Evolutionary conservation across 2,888 invertebrate genomes (phyloP), one percentile per base, ranked within the genome.

Genomic region (Synergus itoensis): DNA sequence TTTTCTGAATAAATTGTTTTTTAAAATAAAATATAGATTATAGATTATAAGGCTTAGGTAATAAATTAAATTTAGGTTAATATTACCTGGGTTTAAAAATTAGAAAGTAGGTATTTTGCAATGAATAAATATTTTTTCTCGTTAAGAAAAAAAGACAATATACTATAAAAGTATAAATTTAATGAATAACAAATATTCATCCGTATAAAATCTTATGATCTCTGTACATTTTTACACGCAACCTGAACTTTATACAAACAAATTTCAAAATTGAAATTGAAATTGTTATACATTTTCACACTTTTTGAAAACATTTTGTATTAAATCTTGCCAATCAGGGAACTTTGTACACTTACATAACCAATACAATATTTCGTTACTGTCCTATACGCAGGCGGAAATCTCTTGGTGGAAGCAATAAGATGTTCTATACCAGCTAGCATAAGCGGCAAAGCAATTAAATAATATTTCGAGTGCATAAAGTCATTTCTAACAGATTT

Each of bases 391-490:
- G 84, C 79, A 53, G 88, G 89, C 21, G 92, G 91, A 84, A 91
- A 88, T 84, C 90, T 84, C 82, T 87, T 85, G 14, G 89, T 90
- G 4, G 90, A 88, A 40, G 81, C 80, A 48, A 88, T 77, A 45
- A 92, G 87, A 83, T 91, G 86, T 73, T 91, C 86, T 79, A 91
- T 83, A 63, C 89, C 92, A 67, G 90, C 89, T 48, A 88, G 82
- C 80, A 92, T 87, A 78, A 90, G 85, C 18, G 83, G 82, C 14
- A 90, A 83, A 80, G 87, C 84, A 41, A 92, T 86, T 82, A 88
- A 86, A 67, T 88, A 88, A 64, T 87, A 87, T 65, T 87, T 89
- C 9, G 83, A 83, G 77, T 90, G 86, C 14, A 81, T 77, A 79
- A 83, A 84, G 64, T 86, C 82, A 45, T 81, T 69, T 43, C 69